Evolutionary conservation across 1,140 invertebrate genomes (phyloP).

Genomic region (Drosophila baimaii): DNA sequence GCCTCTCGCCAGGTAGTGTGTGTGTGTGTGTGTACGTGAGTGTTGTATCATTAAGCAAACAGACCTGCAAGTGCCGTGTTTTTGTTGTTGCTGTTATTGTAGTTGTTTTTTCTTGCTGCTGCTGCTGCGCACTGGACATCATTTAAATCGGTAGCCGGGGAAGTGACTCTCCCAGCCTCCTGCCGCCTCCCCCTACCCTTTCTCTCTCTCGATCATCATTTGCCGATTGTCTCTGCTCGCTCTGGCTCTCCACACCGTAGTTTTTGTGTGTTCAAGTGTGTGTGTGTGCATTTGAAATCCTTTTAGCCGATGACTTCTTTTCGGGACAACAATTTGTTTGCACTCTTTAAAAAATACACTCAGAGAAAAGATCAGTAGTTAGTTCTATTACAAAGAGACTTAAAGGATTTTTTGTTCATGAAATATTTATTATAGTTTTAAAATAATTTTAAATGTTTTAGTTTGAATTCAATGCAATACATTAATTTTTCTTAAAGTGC

Average conservation of each 20-base stretch:
- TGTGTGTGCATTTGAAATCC: conserved; percentile 36
- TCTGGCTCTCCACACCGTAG: neutral
- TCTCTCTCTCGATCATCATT: conserved; percentile 21
- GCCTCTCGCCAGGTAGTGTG: conserved; percentile 6
- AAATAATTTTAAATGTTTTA: no score
- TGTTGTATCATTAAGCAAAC: conserved; percentile 74
- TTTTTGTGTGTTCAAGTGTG: neutral
- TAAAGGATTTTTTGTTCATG: neutral
- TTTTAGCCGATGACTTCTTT: conserved; percentile 33
- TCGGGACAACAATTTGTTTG: conserved; percentile 62
- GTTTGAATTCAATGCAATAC: neutral
- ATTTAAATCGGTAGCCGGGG: conserved; percentile 66
- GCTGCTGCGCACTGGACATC: conserved; percentile 45
- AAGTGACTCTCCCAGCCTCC: conserved; percentile 8
- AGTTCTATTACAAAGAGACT: neutral
- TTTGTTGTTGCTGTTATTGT: conserved; percentile 25
- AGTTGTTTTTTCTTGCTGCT: conserved; percentile 24
- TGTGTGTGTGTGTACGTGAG: conserved; percentile 3
- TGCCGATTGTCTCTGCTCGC: conserved; percentile 12
- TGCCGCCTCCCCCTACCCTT: conserved; percentile 1
- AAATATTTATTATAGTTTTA: neutral
- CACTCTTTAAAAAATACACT: conserved; percentile 18
- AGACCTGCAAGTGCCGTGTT: conserved; percentile 50
- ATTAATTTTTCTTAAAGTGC: conserved; percentile 3
- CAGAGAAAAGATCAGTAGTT: neutral